Percentiles rank a stretch among this genome's conserved stretches.
Conservation (phyloP, 2,888 invertebrate genomes). For the Parnassius glacialis region DNA sequence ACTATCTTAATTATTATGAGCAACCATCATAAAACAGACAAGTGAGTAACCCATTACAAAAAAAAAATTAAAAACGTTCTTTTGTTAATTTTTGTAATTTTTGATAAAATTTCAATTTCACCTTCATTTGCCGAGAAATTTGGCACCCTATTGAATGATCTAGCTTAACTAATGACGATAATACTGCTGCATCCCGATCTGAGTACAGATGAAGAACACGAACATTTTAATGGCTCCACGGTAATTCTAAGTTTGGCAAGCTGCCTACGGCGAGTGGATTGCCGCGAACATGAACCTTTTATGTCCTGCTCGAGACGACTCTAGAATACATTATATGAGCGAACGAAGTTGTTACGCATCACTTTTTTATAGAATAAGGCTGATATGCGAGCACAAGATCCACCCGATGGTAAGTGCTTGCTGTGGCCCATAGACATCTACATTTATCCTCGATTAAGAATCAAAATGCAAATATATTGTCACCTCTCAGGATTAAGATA, state of each 20-base stretch:
- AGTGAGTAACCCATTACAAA: too few relatives aligned
- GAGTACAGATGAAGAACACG: constrained; percentile 9
- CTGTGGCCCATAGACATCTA: too few relatives aligned
- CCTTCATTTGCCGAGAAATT: background rate
- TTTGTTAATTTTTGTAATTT: too few relatives aligned
- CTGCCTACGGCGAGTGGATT: constrained; percentile 25
- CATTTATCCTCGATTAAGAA: too few relatives aligned
- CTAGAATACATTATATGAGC: constrained; percentile 23
- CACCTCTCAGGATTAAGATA: too few relatives aligned
- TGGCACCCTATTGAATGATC: constrained; percentile 1
- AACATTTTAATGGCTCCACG: constrained; percentile 23
- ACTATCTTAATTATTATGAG: too few relatives aligned
- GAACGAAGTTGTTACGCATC: constrained; percentile 19
- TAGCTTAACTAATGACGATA: constrained; percentile 17
- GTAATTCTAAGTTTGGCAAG: constrained; percentile 23
- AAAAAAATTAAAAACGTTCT: too few relatives aligned
- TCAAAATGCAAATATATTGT: too few relatives aligned
- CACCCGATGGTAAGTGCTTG: too few relatives aligned
- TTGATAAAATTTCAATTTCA: background rate
- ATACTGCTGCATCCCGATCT: constrained; percentile 17
- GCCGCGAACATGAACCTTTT: constrained; percentile 23
- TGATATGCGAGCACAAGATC: too few relatives aligned
- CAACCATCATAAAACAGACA: too few relatives aligned
- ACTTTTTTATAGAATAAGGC: background rate
- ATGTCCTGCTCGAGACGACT: constrained; percentile 18